phyloP scores from a whole-genome alignment of 2,888 invertebrate species.

The Dasypogon diadema region DNA sequence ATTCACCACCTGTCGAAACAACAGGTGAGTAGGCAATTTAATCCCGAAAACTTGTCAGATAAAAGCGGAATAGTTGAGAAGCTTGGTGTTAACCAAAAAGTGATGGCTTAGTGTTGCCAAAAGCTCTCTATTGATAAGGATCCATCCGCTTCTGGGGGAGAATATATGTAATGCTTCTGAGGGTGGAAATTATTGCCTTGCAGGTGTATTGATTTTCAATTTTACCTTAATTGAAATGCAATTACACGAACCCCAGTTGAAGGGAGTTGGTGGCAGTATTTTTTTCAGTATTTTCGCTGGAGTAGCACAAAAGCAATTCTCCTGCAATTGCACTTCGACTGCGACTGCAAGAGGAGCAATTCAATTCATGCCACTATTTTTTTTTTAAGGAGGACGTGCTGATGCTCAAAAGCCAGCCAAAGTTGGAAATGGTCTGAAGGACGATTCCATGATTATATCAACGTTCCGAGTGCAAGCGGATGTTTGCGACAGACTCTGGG shows the following conservation, averaged over 20 bases:
- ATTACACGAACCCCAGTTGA: background rate
- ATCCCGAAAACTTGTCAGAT: constrained; percentile 20
- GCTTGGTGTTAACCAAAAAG: background rate
- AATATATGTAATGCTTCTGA: background rate
- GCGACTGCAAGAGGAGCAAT: background rate
- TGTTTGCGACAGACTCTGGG: constrained; percentile 84
- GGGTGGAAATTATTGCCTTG: background rate
- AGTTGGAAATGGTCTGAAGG: constrained; percentile 68
- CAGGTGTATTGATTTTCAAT: constrained; percentile 34
- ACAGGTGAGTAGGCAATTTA: constrained; percentile 57
- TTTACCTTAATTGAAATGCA: constrained; percentile 22
- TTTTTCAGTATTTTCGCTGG: too few relatives aligned
- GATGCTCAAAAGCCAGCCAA: constrained; percentile 67
- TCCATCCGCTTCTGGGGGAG: background rate
- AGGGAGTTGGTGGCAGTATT: too few relatives aligned
- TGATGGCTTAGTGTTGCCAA: background rate
- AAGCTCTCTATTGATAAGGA: background rate
- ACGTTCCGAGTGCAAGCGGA: constrained; percentile 82
- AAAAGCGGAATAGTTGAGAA: constrained; percentile 11
- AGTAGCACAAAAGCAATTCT: too few relatives aligned
- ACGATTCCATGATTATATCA: constrained; percentile 76
- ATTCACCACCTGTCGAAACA: constrained; percentile 58
- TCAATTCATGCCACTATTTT: background rate
- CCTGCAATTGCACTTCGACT: too few relatives aligned
- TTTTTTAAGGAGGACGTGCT: constrained; percentile 62